Evolutionary conservation across 2,888 invertebrate species (phyloP), one percentile per base, ranked within the genome.

Genomic region (Alloscopus bannaensis): DNA sequence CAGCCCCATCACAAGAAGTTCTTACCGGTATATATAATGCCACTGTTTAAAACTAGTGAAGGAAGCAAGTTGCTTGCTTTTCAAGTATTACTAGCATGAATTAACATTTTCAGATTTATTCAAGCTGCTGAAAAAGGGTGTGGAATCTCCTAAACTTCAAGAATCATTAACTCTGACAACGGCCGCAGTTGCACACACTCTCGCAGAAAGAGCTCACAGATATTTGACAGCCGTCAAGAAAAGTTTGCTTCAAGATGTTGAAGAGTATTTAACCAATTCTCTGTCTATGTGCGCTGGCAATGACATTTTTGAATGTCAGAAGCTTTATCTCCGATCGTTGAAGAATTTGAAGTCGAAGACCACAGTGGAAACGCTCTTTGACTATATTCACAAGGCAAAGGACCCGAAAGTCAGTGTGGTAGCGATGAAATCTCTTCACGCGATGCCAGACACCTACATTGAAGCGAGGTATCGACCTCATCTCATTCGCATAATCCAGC

Each of bases 121-220:
- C 81, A 88, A 85, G 29, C 83, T 89, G 26, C 86, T 87, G 68
- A 87, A 87, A 78, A 87, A 87, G n/a, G 90, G 86, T 89, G 28
- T 89, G 87, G 81, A 90, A 52, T 92, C 91, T 79, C 88, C 90
- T 6, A 92, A 92, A 86, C 88, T 95, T 0, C 89, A 90, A 29
- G 93, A 94, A 86, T 93, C 93, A 0, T 86, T 94, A 22, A 88
- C 93, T 0, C 89, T 93, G 57, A 92, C 93, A 0, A 88, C 93
- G 6, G 91, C 92, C 0, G 91, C 93, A 0, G 90, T 94, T 88
- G 90, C 91, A 0, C 86, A 89, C 18, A 90, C 90, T 73, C 28
- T 84, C 2, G 42, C 62, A 4, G 59, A 47, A 26, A 81, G 68
- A 24, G 59, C 65, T 20, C 16, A 31, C 13, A 28, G 22, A 13